Base-by-base conservation (phyloP, 2,888 invertebrate species). In the Dicranocentrus wangi region DNA sequence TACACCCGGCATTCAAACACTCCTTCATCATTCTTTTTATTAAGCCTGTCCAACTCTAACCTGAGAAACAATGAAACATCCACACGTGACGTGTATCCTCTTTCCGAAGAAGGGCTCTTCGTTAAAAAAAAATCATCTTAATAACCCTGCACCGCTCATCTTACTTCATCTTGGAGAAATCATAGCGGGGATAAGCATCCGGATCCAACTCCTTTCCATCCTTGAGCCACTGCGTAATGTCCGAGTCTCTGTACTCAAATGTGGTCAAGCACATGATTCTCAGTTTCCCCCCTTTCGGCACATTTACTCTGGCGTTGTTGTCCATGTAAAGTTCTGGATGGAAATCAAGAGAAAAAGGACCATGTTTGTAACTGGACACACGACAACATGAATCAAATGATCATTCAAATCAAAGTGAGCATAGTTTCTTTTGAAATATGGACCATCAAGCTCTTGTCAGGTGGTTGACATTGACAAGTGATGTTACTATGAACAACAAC, bases 251-350 rank as follows among this genome's bases (percentile, higher is more conserved):
- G 17, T 71, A 66, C 63, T 85, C 86, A 15, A 53, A 42, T 28
- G 84, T 78, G 2, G 84, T 79, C n/a, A 81, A 32, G 78, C 86
- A 86, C 8, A 82, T 51, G 15, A 86, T 72, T 65, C 82, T 70
- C 0, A 86, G 39, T 8, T 63, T 71, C 2, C 63, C 71, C 15
- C 83, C 82, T 21, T 63, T 70, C 0, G 47, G 66, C 15, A 84
- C 81, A 21, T 53, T 80, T n/a, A 79, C 61, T 8, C 28, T 2
- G 0, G 47, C 25, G 21, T 43, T 51, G 2, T 70, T 70, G 51
- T 61, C 39, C 32, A 69, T 60, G 17, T 19, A 75, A 17, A 84
- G 39, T 63, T 81, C 84, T 84, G 75, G 17, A 51, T 3, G n/a
- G 17, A 51, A 51, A 51, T 5, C 51, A 17, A 51, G 51, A 3